Evolutionary conservation across 2,113 vertebrate species (phyloP).

Genomic region (Sturnus vulgaris): DNA sequence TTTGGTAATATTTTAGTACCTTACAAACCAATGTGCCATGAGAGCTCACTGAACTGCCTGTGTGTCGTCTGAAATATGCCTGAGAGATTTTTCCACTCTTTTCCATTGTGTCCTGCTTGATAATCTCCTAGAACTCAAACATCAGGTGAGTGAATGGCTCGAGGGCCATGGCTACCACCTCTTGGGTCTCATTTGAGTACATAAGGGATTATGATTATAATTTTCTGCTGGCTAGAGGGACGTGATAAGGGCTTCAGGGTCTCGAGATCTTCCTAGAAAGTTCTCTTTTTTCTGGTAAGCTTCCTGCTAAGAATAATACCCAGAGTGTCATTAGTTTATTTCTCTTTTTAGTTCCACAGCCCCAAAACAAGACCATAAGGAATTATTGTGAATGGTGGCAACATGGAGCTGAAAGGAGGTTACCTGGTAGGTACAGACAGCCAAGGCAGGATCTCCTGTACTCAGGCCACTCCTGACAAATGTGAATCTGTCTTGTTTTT

Average conservation of each 20-base stretch:
- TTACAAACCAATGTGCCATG: neutral
- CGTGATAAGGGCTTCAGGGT: neutral
- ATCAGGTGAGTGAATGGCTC: neutral
- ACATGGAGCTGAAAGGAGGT: accelerated
- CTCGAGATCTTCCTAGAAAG: neutral
- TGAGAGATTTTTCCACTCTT: neutral
- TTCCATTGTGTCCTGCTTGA: neutral
- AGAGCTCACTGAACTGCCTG: neutral
- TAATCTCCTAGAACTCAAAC: neutral
- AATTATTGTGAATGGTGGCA: neutral
- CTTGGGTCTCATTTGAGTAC: neutral
- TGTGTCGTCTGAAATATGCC: neutral
- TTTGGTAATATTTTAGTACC: neutral
- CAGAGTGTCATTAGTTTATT: neutral
- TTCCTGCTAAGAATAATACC: neutral
- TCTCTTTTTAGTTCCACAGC: neutral
- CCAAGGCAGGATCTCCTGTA: neutral
- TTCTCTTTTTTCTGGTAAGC: neutral
- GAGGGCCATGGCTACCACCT: neutral
- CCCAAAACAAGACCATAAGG: neutral
- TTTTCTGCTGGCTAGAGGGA: neutral
- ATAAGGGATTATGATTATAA: neutral
- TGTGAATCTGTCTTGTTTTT: neutral
- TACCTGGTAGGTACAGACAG: neutral
- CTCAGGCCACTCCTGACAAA: neutral